A percentile compares a stretch with the other conserved stretches of the same genome.
Evolutionary conservation across 2,888 invertebrate genomes (phyloP).

Genomic region (Biston betularia): DNA sequence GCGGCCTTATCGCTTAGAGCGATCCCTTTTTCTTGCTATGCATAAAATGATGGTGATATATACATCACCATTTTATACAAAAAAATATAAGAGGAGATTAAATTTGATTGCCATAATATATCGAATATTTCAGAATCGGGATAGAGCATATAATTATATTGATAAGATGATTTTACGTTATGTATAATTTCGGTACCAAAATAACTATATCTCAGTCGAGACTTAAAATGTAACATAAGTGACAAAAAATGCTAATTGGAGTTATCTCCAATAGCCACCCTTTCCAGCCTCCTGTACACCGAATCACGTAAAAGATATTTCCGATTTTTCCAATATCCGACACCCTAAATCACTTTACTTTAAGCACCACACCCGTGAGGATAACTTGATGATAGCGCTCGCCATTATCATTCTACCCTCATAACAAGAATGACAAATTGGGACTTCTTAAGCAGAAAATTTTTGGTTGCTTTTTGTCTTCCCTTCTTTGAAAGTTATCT

Average conservation of each 20-base stretch:
- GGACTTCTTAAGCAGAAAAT: conserved; percentile 35
- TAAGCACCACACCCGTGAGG: conserved; percentile 28
- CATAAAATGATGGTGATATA: too few relatives aligned
- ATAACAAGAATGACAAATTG: conserved; percentile 36
- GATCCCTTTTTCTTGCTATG: too few relatives aligned
- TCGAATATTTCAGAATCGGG: too few relatives aligned
- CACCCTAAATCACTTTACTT: conserved; percentile 34
- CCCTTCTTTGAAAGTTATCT: conserved; percentile 22
- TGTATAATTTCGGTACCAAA: too few relatives aligned
- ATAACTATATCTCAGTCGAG: too few relatives aligned
- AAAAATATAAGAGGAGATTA: too few relatives aligned
- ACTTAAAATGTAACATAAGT: not conserved
- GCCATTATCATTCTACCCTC: conserved; percentile 34
- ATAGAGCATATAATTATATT: too few relatives aligned
- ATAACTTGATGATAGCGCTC: conserved; percentile 28
- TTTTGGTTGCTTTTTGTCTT: conserved; percentile 32
- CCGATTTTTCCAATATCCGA: conserved; percentile 24
- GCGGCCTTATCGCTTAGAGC: too few relatives aligned
- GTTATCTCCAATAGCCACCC: not conserved
- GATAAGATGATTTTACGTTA: too few relatives aligned
- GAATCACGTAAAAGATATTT: conserved; percentile 22
- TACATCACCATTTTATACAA: too few relatives aligned
- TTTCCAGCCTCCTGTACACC: not conserved
- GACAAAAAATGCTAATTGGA: not conserved
- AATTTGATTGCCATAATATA: too few relatives aligned